Evolutionary conservation across 2,888 invertebrate species (phyloP), one percentile per base, ranked within the genome.

Genomic region (Clitarchus hookeri): DNA sequence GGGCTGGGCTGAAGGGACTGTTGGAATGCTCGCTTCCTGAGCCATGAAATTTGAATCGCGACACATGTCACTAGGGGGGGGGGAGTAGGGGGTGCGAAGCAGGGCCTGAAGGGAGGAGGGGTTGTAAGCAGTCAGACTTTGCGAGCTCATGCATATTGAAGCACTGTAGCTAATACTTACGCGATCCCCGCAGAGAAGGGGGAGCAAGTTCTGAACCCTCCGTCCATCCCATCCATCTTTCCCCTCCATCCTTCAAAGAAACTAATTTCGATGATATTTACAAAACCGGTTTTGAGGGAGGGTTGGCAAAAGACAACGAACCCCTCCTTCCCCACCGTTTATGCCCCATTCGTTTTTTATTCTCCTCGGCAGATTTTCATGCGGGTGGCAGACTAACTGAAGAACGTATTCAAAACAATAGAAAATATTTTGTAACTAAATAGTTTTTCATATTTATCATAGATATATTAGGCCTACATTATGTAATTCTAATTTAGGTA

Each of bases 11-110:
- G 19, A 19, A 1, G 65, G 65, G n/a, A 65, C 11, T 23, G 65
- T 23, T 65, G 65, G 65, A 65, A 65, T 65, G 65, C 65, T 65
- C 65, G 65, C 65, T 65, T n/a, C 65, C 65, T 65, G 65, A 65
- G 65, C 65, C 65, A 65, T 65, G 65, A 65, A 65, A 65, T 65
- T 65, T 65, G 65, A 65, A 65, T 65, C 11, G 6, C 65, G 65
- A 65, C 65, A 65, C 65, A 65, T 65, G 65, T 65, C 65, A 65
- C 65, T 23, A 65, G 65, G 65, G 65, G 65, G 23, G 19, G 23
- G 65, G 65, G 65, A 8, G 65, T 48, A 16, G 16, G 16, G 65
- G 23, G 23, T 6, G 23, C 11, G 8, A 19, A 65, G 19, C 13
- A 19, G 36, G 36, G 36, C 36, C 36, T 48, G 65, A 65, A 65